Percentiles rank a stretch among this genome's conserved stretches.
Evolutionary conservation across 2,113 vertebrate genomes (phyloP).

Genomic region (Callorhinus ursinus): DNA sequence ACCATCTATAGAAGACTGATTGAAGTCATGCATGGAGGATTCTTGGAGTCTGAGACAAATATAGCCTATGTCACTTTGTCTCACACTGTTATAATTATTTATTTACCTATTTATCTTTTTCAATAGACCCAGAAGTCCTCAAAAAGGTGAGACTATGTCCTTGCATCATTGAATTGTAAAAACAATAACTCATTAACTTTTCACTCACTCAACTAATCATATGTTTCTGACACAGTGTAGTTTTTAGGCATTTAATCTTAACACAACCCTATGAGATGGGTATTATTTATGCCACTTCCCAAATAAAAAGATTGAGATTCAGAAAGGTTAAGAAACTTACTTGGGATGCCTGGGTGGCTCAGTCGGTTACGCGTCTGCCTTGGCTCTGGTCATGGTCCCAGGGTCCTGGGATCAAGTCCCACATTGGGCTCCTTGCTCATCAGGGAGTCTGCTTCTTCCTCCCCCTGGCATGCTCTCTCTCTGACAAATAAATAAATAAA

Average conservation of each 20-base stretch:
- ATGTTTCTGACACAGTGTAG: background rate
- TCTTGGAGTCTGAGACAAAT: background rate
- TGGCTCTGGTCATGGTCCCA: too few relatives aligned
- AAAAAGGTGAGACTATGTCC: background rate
- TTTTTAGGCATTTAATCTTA: constrained; percentile 18
- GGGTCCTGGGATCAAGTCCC: too few relatives aligned
- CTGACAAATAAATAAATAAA: too few relatives aligned
- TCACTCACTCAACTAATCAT: background rate
- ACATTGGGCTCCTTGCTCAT: too few relatives aligned
- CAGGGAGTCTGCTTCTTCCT: too few relatives aligned
- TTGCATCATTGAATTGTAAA: background rate
- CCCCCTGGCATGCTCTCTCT: too few relatives aligned
- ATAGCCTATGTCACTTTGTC: background rate
- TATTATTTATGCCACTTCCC: background rate
- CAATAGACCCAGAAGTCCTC: background rate
- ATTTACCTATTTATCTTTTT: background rate
- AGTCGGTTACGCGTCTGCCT: too few relatives aligned
- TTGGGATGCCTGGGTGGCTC: too few relatives aligned
- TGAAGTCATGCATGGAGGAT: background rate
- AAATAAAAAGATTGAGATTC: background rate
- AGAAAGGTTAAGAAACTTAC: background rate
- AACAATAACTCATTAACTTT: background rate
- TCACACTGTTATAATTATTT: background rate
- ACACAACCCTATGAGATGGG: background rate
- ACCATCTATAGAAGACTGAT: background rate